phyloP scores from a whole-genome alignment of 2,888 invertebrate genomes.

The Pimpla rufipes region DNA sequence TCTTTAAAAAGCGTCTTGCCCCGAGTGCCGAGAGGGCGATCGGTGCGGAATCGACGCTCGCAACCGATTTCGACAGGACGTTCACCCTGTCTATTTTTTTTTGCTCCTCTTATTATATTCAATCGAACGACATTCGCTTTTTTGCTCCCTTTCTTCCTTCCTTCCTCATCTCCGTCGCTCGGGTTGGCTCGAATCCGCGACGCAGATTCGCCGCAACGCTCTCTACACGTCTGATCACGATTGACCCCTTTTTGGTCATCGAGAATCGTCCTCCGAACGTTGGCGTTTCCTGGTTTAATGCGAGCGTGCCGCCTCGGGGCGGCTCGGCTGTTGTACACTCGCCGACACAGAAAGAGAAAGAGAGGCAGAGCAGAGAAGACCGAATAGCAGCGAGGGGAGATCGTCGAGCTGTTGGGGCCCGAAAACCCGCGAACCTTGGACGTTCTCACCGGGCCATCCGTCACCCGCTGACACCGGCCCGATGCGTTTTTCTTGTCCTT shows the following conservation, averaged over 20 bases:
- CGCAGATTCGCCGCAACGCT: constrained; percentile 40
- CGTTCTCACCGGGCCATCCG: constrained; percentile 79
- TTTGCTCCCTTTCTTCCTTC: constrained; percentile 27
- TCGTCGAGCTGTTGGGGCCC: constrained; percentile 40
- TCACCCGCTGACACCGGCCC: constrained; percentile 81
- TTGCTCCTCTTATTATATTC: constrained; percentile 51
- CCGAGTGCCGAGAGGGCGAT: background rate
- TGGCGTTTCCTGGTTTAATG: constrained; percentile 67
- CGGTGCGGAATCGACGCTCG: background rate
- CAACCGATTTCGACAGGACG: constrained; percentile 42
- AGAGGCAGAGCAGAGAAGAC: constrained; percentile 57
- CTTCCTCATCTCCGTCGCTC: constrained; percentile 25
- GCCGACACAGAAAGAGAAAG: constrained; percentile 64
- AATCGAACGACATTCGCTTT: constrained; percentile 34
- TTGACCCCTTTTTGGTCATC: constrained; percentile 69
- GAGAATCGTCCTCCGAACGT: constrained; percentile 35
- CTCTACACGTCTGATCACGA: constrained; percentile 59
- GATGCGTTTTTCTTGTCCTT: constrained; percentile 67
- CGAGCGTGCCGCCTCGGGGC: constrained; percentile 46
- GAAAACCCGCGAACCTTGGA: constrained; percentile 72
- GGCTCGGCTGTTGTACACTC: constrained; percentile 43
- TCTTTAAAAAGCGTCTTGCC: background rate
- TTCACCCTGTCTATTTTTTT: constrained; percentile 31
- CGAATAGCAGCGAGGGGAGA: constrained; percentile 23
- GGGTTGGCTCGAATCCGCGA: constrained; percentile 8